These are phyloP conservation scores for Tetrax tetrax DNA, from an alignment of 2,113 vertebrate genomes.

Conservation along the genomic window DNA sequence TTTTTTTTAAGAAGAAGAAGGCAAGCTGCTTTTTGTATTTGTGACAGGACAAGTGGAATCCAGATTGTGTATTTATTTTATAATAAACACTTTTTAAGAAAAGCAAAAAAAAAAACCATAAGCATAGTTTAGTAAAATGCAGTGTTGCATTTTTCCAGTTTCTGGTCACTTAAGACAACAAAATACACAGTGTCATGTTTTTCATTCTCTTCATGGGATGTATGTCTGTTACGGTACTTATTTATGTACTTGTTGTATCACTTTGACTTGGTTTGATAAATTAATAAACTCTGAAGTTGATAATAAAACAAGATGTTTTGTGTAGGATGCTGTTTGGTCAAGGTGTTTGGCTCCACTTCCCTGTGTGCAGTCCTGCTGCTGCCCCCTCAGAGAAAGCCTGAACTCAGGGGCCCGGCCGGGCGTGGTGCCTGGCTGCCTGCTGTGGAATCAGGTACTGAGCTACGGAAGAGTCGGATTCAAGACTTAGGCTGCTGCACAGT, in stretches of 20 bases:
- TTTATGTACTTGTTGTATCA: constrained; percentile 77
- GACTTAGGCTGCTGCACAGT: too few relatives aligned
- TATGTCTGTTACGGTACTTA: constrained; percentile 70
- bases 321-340: not conserved
- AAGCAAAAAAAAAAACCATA: constrained; percentile 22
- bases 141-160: constrained; percentile 57
- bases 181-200: constrained; percentile 52
- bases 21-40: constrained; percentile 53
- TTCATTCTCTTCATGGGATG: constrained; percentile 57
- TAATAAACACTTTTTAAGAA: constrained; percentile 60
- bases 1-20: not conserved
- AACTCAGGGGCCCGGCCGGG: not conserved
- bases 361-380: not conserved
- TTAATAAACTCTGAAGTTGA: constrained; percentile 77
- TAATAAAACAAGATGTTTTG: constrained; percentile 33
- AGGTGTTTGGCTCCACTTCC: not conserved
- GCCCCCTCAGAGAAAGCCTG: not conserved
- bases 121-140: constrained; percentile 61
- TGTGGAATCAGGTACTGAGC: not conserved
- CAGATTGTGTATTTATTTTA: constrained; percentile 80
- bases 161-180: constrained; percentile 59
- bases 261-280: constrained; percentile 73
- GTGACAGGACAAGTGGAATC: constrained; percentile 54
- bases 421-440: not conserved
- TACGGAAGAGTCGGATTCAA: not conserved